phyloP scores from a whole-genome alignment of 2,113 vertebrate species.

The Sinosuthora webbiana region DNA sequence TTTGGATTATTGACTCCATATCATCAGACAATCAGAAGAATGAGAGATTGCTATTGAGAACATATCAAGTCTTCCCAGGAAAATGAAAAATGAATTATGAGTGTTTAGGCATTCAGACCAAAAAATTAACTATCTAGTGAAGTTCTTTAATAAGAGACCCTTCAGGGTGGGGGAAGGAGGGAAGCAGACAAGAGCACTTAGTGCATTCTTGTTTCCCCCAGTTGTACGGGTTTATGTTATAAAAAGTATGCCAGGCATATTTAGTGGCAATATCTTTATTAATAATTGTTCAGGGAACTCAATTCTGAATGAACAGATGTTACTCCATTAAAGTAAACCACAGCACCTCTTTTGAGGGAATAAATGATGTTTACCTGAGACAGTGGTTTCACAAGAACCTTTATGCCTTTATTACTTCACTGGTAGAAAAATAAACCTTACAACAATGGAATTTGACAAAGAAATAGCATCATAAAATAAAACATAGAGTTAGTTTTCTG shows the following conservation, averaged over 20 bases:
- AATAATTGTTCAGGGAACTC: constrained; percentile 62
- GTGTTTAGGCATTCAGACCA: background rate
- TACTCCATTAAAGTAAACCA: constrained; percentile 59
- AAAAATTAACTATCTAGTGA: background rate
- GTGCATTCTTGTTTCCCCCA: background rate
- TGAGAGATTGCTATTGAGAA: background rate
- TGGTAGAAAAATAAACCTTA: background rate
- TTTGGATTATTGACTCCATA: background rate
- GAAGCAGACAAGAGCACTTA: background rate
- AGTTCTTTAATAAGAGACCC: background rate
- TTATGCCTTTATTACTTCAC: background rate
- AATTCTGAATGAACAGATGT: constrained; percentile 67
- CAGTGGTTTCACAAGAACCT: background rate
- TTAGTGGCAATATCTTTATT: constrained; percentile 67
- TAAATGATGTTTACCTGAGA: constrained; percentile 50
- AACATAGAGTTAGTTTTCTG: background rate
- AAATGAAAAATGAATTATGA: background rate
- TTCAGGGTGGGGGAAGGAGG: accelerated
- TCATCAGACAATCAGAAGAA: background rate
- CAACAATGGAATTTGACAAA: background rate
- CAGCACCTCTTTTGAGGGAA: constrained; percentile 35
- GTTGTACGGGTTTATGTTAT: constrained; percentile 16
- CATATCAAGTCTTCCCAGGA: background rate
- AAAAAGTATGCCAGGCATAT: constrained; percentile 48
- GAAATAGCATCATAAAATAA: background rate